Percentiles rank a stretch among this genome's conserved stretches.
phyloP scores from a whole-genome alignment of 2,888 invertebrate species.

The Agrotis exclamationis region DNA sequence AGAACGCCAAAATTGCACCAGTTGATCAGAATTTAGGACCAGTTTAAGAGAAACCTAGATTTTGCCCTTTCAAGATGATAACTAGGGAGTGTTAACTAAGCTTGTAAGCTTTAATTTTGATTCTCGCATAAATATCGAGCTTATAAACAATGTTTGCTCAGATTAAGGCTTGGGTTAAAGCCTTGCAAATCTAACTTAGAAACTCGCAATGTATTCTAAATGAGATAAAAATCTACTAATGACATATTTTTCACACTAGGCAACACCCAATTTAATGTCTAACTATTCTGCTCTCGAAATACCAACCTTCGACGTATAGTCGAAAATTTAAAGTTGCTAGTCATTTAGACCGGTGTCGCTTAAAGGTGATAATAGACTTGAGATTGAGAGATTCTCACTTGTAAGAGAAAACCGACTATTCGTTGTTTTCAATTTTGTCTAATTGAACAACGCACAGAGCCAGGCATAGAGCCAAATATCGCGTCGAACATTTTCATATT shows the following conservation, averaged over 20 bases:
- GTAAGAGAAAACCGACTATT: no score
- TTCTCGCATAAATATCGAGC: conserved; percentile 20
- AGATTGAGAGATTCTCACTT: no score
- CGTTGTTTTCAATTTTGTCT: no score
- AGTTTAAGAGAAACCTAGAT: not conserved
- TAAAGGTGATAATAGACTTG: no score
- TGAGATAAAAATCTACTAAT: not conserved
- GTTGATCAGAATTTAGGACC: not conserved
- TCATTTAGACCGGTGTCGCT: no score
- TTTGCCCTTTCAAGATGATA: no score
- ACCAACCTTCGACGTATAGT: not conserved
- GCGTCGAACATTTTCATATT: no score
- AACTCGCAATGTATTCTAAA: conserved; percentile 1
- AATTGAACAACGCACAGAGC: no score
- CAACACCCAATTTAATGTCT: no score
- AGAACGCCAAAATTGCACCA: conserved; percentile 3
- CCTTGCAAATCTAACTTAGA: not conserved
- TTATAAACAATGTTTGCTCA: conserved; percentile 36
- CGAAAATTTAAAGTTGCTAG: not conserved
- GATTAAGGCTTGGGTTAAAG: not conserved
- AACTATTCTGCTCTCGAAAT: not conserved
- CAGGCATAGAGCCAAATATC: no score
- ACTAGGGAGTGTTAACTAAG: not conserved
- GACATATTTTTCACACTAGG: no score
- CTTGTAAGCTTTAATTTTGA: not conserved